Conservation (phyloP, 2,797 vertebrate genomes). For the Trachurus trachurus region DNA sequence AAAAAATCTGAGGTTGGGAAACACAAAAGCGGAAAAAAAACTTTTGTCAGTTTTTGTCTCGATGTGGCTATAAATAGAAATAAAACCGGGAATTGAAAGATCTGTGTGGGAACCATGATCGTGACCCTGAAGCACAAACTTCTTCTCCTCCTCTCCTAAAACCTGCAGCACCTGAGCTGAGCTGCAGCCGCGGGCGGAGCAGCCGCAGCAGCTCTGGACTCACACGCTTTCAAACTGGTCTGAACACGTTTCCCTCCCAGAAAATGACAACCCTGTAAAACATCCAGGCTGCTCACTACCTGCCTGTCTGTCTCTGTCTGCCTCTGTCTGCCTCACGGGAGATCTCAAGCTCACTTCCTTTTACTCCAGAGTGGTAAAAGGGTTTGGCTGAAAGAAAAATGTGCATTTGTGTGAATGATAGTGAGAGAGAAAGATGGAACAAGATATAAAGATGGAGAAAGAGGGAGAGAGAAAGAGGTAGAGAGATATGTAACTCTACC, state of each 20-base stretch:
- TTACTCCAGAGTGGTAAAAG: not conserved
- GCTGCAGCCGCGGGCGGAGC: constrained; percentile 34
- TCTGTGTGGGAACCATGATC: too few species aligned
- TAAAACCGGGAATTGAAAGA: too few species aligned
- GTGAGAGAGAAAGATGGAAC: not conserved
- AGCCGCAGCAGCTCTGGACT: not conserved
- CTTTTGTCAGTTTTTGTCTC: too few species aligned
- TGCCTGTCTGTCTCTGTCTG: constrained; percentile 11
- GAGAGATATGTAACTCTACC: constrained; percentile 11
- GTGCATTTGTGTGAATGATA: constrained; percentile 9
- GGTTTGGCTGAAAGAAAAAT: constrained; percentile 16
- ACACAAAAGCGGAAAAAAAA: too few species aligned
- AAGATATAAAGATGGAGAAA: not conserved
- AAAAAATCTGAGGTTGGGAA: too few species aligned
- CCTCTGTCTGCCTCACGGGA: not conserved
- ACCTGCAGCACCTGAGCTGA: constrained; percentile 53
- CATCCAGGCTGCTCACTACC: constrained; percentile 56
- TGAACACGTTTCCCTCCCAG: constrained; percentile 55
- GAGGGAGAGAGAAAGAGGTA: not conserved
- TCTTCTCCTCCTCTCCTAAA: constrained; percentile 32
- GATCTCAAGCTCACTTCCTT: constrained; percentile 31
- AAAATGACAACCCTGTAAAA: constrained; percentile 69
- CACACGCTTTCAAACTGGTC: constrained; percentile 48
- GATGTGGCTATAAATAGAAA: too few species aligned
- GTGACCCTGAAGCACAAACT: constrained; percentile 38